A percentile compares a stretch with the other conserved stretches of the same genome.
Conservation (phyloP, 2,888 invertebrate genomes). For the Coelogynopora nodosa region DNA sequence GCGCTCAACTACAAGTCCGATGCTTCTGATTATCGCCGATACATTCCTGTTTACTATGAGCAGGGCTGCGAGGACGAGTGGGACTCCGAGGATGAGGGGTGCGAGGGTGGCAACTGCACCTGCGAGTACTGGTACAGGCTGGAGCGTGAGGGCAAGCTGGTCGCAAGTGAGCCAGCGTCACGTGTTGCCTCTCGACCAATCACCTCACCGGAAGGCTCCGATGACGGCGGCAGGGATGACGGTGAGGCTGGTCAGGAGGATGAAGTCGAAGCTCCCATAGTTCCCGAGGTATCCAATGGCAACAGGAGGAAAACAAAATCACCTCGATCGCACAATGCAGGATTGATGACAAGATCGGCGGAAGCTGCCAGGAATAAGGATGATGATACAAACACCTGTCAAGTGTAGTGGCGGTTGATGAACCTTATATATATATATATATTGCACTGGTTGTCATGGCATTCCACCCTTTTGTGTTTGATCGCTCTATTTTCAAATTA, state of each 20-base stretch:
- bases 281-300: neutral
- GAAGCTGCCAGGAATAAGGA: neutral
- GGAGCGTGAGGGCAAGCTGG: conserved; percentile 38
- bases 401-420: neutral
- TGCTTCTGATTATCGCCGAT: conserved; percentile 5
- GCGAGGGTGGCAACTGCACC: conserved; percentile 36
- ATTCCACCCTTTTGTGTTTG: neutral
- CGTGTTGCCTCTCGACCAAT: conserved; percentile 38
- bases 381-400: neutral
- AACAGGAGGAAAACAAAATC: neutral
- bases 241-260: neutral
- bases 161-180: conserved; percentile 40
- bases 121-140: conserved; percentile 42
- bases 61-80: conserved; percentile 14
- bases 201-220: conserved; percentile 38
- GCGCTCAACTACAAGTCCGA: neutral
- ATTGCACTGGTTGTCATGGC: neutral
- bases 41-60: conserved; percentile 37
- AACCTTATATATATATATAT: neutral
- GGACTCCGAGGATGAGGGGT: neutral
- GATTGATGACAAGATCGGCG: neutral
- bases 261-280: neutral
- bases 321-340: neutral
- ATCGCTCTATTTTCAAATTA: neutral
- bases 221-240: conserved; percentile 17